Conservation (phyloP, 2,797 vertebrate genomes). For the Pangasius mekongensis region DNA sequence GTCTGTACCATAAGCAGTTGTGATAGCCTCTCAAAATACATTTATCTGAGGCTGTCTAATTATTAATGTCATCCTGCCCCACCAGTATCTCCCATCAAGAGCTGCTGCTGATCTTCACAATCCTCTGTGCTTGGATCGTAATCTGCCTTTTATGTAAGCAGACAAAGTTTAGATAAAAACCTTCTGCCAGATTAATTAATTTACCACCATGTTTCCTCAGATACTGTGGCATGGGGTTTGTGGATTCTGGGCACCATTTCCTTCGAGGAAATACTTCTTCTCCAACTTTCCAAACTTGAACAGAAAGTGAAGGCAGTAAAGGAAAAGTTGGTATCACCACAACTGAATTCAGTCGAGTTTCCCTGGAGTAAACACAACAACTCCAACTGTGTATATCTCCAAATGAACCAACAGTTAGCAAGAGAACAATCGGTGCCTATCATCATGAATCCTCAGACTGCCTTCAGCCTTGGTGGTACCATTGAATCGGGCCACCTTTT, state of each 20-base stretch:
- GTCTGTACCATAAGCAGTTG: neutral
- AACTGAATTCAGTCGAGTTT: neutral
- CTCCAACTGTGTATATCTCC: neutral
- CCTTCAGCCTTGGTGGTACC: slow-evolving; percentile 27
- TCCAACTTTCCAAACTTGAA: neutral
- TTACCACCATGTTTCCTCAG: neutral
- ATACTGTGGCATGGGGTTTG: neutral
- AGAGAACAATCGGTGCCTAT: neutral
- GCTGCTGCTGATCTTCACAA: neutral
- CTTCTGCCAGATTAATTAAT: neutral
- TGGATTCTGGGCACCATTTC: neutral
- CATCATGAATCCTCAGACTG: neutral
- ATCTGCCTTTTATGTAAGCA: neutral
- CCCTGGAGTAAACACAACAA: neutral
- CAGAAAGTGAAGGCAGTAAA: neutral
- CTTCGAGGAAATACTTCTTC: neutral
- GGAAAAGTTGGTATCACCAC: neutral
- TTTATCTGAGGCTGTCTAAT: neutral
- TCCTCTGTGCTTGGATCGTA: neutral
- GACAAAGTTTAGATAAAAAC: neutral
- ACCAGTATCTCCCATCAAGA: neutral
- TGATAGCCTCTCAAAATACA: neutral
- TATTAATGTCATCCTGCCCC: neutral
- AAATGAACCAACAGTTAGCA: neutral
- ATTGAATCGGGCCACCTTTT: slow-evolving; percentile 11